Evolutionary conservation across 2,888 invertebrate genomes (phyloP).

Genomic region (Stegophylla sp.): DNA sequence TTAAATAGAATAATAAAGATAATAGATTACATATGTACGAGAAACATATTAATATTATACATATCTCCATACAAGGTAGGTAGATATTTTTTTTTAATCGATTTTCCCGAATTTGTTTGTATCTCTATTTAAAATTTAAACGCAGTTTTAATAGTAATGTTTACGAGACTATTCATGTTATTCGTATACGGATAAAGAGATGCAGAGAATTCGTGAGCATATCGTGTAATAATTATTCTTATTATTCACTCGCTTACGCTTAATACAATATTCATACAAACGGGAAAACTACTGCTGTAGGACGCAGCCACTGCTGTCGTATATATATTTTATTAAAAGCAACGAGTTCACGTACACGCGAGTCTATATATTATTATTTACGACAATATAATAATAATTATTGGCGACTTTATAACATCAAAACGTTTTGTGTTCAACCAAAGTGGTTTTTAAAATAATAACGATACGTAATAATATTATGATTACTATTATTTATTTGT

Average conservation of each 20-base stretch:
- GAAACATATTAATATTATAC: too few species aligned
- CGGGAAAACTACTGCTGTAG: neutral
- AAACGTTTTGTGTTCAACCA: neutral
- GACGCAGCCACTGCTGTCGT: neutral
- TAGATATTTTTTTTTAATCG: too few species aligned
- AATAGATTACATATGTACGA: too few species aligned
- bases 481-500: conserved; percentile 13
- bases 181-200: too few species aligned
- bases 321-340: neutral
- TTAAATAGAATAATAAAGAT: too few species aligned
- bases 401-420: neutral
- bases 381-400: conserved; percentile 1
- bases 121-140: too few species aligned
- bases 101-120: too few species aligned
- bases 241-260: neutral
- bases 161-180: too few species aligned
- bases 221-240: neutral
- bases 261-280: neutral
- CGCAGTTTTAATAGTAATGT: too few species aligned
- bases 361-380: too few species aligned
- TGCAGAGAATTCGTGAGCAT: neutral
- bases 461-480: neutral
- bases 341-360: neutral
- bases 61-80: too few species aligned
- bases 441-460: neutral